Evolutionary conservation across 1,140 invertebrate genomes (phyloP).

Genomic region (Portunus trituberculatus): DNA sequence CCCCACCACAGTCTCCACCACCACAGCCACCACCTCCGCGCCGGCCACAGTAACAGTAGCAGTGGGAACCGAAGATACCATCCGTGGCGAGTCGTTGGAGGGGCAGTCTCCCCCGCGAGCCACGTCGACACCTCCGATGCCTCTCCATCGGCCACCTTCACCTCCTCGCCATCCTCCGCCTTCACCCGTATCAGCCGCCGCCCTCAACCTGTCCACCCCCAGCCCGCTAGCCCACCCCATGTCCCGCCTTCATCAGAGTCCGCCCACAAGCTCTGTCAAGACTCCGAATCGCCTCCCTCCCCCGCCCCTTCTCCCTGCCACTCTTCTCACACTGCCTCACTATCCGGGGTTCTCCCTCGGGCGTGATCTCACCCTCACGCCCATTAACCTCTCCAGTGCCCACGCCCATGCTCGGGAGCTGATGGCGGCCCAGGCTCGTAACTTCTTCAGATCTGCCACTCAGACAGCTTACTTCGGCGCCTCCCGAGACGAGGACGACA

Average conservation of each 20-base stretch:
- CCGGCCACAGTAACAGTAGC: neutral
- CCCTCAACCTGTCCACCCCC: constrained; percentile 70
- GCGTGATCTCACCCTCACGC: constrained; percentile 75
- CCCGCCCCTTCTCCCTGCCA: constrained; percentile 61
- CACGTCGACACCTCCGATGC: constrained; percentile 64
- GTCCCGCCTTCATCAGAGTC: constrained; percentile 63
- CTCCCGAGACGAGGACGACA: constrained; percentile 65
- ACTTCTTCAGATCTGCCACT: constrained; percentile 66
- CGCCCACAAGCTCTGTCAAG: constrained; percentile 46
- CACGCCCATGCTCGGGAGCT: constrained; percentile 71
- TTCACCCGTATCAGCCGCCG: constrained; percentile 73
- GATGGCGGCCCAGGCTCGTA: constrained; percentile 70
- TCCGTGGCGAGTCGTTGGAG: constrained; percentile 64
- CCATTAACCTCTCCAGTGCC: constrained; percentile 72
- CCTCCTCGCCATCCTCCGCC: constrained; percentile 71
- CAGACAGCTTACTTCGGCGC: neutral
- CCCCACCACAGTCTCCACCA: constrained; percentile 73
- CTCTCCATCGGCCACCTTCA: constrained; percentile 58
- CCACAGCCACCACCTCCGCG: constrained; percentile 60
- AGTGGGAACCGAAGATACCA: constrained; percentile 61
- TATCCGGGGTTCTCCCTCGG: constrained; percentile 70
- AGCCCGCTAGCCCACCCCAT: constrained; percentile 35
- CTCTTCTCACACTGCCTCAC: constrained; percentile 60
- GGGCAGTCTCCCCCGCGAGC: constrained; percentile 42
- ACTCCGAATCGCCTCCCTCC: constrained; percentile 59